phyloP scores from a whole-genome alignment of 1,140 invertebrate genomes.

The Rhopalosiphum padi region DNA sequence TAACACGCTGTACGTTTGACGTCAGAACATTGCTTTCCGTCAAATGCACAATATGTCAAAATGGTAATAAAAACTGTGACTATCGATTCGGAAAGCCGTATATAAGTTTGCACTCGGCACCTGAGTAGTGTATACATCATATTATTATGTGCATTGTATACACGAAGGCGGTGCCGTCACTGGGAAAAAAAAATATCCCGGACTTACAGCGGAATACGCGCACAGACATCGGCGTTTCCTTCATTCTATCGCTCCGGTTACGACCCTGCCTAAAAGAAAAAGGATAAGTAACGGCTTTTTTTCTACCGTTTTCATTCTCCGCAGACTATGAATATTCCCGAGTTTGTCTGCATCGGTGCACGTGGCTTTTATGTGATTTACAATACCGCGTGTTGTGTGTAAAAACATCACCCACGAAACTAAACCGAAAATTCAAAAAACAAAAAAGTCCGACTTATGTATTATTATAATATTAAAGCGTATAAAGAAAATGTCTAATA shows the following conservation, averaged over 20 bases:
- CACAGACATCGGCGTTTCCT: not conserved
- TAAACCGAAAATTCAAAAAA: not conserved
- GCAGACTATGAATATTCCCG: not conserved
- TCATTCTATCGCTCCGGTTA: not conserved
- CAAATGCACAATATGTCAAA: not conserved
- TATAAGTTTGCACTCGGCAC: not conserved
- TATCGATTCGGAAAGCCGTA: not conserved
- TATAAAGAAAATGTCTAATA: not conserved
- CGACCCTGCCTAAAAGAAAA: not conserved
- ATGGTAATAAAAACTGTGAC: conserved; percentile 24
- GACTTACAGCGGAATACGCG: not conserved
- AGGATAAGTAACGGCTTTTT: not conserved
- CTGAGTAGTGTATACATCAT: not conserved
- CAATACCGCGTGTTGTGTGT: not conserved
- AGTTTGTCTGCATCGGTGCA: not conserved
- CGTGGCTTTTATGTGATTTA: conserved; percentile 16
- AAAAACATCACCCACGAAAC: not conserved
- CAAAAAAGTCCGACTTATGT: not conserved
- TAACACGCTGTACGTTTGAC: not conserved
- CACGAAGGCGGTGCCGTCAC: not conserved
- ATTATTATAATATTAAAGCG: not conserved
- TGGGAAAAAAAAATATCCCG: not conserved
- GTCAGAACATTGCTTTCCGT: not conserved
- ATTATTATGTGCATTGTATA: not conserved
- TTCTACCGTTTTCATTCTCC: not conserved